phyloP scores from a whole-genome alignment of 1,140 invertebrate genomes.

The silkworm (Bombyx mori) region DNA sequence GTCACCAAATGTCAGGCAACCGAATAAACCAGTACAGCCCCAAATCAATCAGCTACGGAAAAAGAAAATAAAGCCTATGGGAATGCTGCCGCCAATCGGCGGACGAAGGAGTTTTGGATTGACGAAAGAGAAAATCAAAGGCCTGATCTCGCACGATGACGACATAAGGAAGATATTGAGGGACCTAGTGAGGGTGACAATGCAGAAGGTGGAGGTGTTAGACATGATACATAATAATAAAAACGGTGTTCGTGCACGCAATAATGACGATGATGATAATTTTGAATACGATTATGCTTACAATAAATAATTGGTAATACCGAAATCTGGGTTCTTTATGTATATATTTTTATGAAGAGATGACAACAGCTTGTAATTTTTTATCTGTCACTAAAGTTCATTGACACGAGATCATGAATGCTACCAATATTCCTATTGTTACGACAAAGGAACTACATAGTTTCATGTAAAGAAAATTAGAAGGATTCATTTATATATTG shows the following conservation, averaged over 20 bases:
- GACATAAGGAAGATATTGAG: conserved; percentile 60
- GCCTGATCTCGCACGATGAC: conserved; percentile 45
- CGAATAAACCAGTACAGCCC: conserved; percentile 8
- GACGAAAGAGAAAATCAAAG: conserved; percentile 49
- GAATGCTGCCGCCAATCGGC: conserved; percentile 18
- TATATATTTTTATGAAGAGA: no score
- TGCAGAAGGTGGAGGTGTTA: conserved; percentile 54
- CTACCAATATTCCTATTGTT: no score
- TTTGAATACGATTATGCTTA: neutral
- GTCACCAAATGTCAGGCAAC: conserved; percentile 9
- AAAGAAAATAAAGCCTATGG: conserved; percentile 15
- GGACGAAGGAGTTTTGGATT: conserved; percentile 35
- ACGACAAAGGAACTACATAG: no score
- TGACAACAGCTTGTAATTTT: no score
- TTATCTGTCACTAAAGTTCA: no score
- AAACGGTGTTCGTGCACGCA: conserved; percentile 4
- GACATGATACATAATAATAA: conserved; percentile 31
- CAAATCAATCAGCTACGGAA: conserved; percentile 13
- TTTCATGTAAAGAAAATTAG: no score
- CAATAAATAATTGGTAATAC: neutral
- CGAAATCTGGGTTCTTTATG: no score
- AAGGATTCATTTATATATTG: no score
- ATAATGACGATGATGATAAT: conserved; percentile 1
- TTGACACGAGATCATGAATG: no score
- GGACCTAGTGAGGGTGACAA: conserved; percentile 52